These are phyloP conservation scores for Augochlora pura DNA, from an alignment of 1,140 invertebrate species.

Conservation along the genomic window DNA sequence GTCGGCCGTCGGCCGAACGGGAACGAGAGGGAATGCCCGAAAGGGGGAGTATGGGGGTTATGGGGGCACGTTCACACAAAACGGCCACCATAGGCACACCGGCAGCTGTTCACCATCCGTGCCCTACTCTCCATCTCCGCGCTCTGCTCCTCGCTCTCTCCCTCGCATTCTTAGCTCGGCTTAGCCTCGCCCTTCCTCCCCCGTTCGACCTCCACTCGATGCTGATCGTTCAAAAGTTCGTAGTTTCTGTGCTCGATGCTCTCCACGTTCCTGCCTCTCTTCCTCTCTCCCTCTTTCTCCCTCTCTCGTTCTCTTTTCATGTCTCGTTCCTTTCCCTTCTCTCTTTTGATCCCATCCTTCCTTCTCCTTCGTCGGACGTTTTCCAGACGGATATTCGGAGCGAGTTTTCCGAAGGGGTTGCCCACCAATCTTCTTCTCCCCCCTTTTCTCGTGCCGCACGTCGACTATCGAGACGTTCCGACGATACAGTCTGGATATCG, in stretches of 20 bases:
- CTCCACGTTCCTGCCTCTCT: too few species aligned
- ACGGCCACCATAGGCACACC: constrained; percentile 67
- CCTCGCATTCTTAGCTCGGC: constrained; percentile 67
- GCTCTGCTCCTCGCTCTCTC: constrained; percentile 32
- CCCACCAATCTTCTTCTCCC: too few species aligned
- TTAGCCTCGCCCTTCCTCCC: constrained; percentile 61
- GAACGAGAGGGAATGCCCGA: not conserved
- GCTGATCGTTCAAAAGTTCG: constrained; percentile 44
- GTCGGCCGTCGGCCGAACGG: not conserved
- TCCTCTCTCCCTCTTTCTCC: too few species aligned
- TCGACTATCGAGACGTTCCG: too few species aligned
- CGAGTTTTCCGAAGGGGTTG: not conserved
- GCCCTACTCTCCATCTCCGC: constrained; percentile 63
- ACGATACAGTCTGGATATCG: too few species aligned
- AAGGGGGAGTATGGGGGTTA: constrained; percentile 60
- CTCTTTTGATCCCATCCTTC: too few species aligned
- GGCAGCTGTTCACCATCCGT: constrained; percentile 77
- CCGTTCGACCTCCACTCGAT: not conserved
- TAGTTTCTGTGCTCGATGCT: constrained; percentile 54
- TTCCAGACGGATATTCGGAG: constrained; percentile 1
- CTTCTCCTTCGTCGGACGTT: too few species aligned
- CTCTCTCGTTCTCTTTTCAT: too few species aligned
- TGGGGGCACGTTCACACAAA: constrained; percentile 72
- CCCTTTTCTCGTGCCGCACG: too few species aligned
- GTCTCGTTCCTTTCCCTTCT: too few species aligned